These are phyloP conservation scores for Xenus cinereus DNA, from an alignment of 2,113 vertebrate species.

Conservation along the genomic window DNA sequence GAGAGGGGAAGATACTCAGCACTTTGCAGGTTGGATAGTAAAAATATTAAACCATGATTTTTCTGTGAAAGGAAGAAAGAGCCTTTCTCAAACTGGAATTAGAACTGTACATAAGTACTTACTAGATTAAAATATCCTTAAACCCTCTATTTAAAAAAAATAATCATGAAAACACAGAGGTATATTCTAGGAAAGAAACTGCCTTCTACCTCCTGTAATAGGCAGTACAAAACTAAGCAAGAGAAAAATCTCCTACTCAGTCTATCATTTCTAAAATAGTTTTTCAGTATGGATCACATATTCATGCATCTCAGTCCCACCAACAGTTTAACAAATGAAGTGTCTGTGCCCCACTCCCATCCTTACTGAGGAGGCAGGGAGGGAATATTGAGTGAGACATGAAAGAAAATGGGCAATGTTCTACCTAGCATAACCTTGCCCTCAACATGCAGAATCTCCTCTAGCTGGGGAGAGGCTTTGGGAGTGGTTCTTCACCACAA, in stretches of 20 bases:
- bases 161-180: rapidly evolving
- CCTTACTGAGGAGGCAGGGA: background rate
- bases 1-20: background rate
- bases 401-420: background rate
- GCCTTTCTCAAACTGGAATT: background rate
- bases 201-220: background rate
- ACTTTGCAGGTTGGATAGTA: background rate
- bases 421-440: background rate
- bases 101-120: background rate
- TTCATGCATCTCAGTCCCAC: background rate
- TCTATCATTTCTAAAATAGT: background rate
- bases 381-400: background rate
- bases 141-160: background rate
- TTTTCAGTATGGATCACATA: background rate
- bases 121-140: background rate
- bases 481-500: background rate
- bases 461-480: background rate
- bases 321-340: background rate
- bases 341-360: background rate
- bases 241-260: background rate
- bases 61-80: background rate
- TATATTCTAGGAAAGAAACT: background rate
- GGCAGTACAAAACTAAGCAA: background rate
- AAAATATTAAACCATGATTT: background rate
- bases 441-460: background rate